These are phyloP conservation scores for Dasyurus viverrinus DNA, from an alignment of 2,113 vertebrate genomes.

Conservation along the genomic window DNA sequence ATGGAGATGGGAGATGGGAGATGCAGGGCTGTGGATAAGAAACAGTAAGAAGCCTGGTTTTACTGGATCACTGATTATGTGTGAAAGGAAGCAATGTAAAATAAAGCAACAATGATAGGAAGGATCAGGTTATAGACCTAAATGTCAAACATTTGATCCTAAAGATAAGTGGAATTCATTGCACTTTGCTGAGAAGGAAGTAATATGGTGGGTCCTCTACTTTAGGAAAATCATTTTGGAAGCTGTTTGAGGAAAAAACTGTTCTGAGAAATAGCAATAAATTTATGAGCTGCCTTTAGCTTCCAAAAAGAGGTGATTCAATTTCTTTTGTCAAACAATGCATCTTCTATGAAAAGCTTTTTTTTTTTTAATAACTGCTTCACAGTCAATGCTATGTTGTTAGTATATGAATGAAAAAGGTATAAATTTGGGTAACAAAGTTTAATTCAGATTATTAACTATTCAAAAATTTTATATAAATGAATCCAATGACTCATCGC, in stretches of 20 bases:
- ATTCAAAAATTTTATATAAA: slow-evolving; percentile 16
- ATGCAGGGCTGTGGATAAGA: background rate
- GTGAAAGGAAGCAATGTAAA: background rate
- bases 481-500: slow-evolving; percentile 17
- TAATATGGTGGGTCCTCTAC: background rate
- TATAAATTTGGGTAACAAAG: slow-evolving; percentile 36
- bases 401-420: slow-evolving; percentile 25
- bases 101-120: background rate
- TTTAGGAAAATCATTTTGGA: background rate
- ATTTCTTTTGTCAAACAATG: slow-evolving; percentile 38
- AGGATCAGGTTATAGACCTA: background rate
- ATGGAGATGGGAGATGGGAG: background rate
- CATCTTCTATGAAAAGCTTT: background rate
- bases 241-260: too few relatives aligned
- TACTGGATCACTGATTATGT: background rate
- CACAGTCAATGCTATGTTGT: slow-evolving; percentile 15
- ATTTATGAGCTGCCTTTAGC: background rate
- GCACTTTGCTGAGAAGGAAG: background rate
- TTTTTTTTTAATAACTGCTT: background rate
- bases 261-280: background rate
- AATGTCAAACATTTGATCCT: background rate
- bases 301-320: slow-evolving; percentile 2
- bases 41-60: background rate
- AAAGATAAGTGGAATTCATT: background rate
- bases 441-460: slow-evolving; percentile 34